phyloP scores from a whole-genome alignment of 2,113 vertebrate species.

The Corythaixoides concolor region DNA sequence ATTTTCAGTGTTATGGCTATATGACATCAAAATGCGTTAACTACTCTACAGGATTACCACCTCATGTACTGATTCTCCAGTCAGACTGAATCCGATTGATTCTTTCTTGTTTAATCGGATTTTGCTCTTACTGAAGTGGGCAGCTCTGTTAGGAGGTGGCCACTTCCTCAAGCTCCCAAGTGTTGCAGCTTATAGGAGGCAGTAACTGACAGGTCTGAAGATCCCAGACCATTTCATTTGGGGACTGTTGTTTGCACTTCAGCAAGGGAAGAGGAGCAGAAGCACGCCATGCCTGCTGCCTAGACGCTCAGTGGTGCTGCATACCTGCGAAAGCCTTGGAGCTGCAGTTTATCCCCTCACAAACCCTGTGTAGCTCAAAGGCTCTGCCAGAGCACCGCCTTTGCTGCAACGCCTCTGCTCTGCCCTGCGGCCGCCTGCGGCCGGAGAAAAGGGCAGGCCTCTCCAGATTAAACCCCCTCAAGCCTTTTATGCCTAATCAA shows the following conservation, averaged over 20 bases:
- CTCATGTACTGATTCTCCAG: not conserved
- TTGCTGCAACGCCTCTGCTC: not conserved
- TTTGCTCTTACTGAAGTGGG: not conserved
- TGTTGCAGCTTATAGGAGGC: not conserved
- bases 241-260: not conserved
- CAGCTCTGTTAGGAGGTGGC: not conserved
- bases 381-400: not conserved
- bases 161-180: not conserved
- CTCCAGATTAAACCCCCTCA: not conserved
- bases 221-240: not conserved
- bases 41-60: not conserved
- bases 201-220: not conserved
- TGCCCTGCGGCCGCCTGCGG: not conserved
- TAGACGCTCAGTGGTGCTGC: not conserved
- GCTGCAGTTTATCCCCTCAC: not conserved
- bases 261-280: not conserved
- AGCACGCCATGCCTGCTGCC: not conserved
- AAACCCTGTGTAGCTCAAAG: not conserved
- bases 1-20: not conserved
- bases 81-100: not conserved
- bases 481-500: constrained; percentile 12
- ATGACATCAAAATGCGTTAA: not conserved
- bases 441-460: not conserved
- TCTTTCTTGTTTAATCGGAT: not conserved
- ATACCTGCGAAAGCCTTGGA: not conserved